These are phyloP conservation scores for Drosophila ficusphila DNA, from an alignment of 1,140 invertebrate genomes.

Conservation along the genomic window DNA sequence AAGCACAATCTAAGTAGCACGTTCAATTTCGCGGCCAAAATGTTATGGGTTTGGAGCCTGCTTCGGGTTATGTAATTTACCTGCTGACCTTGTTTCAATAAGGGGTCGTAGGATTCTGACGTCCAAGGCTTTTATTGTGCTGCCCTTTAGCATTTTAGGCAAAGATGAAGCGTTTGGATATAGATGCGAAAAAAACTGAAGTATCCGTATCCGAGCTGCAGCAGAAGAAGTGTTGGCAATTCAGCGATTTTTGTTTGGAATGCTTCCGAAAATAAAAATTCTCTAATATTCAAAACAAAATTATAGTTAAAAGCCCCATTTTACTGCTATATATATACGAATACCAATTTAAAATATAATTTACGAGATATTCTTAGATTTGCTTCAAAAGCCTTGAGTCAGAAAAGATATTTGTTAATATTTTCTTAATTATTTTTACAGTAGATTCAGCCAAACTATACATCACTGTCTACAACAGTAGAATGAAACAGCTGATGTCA, in stretches of 20 bases:
- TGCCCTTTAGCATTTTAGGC: constrained; percentile 63
- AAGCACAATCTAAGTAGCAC: constrained; percentile 3
- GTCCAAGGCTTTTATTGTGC: constrained; percentile 53
- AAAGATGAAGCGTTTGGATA: constrained; percentile 3
- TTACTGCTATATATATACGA: no score
- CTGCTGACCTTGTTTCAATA: constrained; percentile 73
- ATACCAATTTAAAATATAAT: no score
- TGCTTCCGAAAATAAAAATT: no score
- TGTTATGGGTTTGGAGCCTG: constrained; percentile 16
- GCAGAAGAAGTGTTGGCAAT: neutral
- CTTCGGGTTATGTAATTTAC: constrained; percentile 70
- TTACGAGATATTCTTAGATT: no score
- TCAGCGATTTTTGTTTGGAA: no score
- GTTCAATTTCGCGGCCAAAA: constrained; percentile 47
- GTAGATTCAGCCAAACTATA: neutral
- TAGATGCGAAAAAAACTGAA: neutral
- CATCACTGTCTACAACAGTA: neutral
- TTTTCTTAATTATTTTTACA: neutral
- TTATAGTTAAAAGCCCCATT: no score
- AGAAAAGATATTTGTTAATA: no score
- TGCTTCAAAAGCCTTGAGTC: no score
- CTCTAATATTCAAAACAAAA: no score
- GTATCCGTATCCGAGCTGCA: neutral
- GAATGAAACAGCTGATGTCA: constrained; percentile 10
- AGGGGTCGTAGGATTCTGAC: constrained; percentile 47